Evolutionary conservation across 2,113 vertebrate species (phyloP).

Genomic region (Solea senegalensis): DNA sequence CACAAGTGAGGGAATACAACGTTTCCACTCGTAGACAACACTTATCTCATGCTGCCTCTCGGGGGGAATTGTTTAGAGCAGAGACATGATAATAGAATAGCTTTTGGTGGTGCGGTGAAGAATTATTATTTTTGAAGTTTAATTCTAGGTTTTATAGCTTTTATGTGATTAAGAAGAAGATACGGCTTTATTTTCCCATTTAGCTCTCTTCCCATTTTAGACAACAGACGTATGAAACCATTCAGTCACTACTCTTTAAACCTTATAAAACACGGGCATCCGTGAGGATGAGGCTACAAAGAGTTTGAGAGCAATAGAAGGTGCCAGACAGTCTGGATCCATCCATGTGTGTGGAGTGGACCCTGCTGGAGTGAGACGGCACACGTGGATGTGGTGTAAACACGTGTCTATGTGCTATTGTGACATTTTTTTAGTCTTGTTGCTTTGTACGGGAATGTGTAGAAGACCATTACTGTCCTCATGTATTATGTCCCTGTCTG

Average conservation of each 20-base stretch:
- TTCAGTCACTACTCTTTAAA: conserved; percentile 8
- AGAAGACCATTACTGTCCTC: background rate
- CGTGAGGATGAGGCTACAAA: conserved; percentile 26
- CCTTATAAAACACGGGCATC: conserved; percentile 15
- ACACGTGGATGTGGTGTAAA: conserved; percentile 28
- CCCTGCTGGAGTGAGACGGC: conserved; percentile 36
- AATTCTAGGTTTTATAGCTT: conserved; percentile 4
- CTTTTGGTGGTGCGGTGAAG: conserved; percentile 1
- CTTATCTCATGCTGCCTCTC: conserved; percentile 7
- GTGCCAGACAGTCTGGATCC: conserved; percentile 70
- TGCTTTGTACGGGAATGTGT: background rate
- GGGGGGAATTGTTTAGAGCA: conserved; percentile 1
- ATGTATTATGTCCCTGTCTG: background rate
- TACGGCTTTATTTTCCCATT: conserved; percentile 19
- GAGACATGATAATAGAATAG: background rate
- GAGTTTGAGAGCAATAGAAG: conserved; percentile 24
- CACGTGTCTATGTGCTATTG: conserved; percentile 15
- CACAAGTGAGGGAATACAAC: background rate
- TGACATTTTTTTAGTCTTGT: conserved; percentile 1
- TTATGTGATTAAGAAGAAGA: conserved; percentile 2
- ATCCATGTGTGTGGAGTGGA: conserved; percentile 29
- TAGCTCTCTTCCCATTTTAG: conserved; percentile 3
- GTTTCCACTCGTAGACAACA: background rate
- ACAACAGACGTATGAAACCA: conserved; percentile 17
- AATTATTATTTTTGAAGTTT: conserved; percentile 11